phyloP scores from a whole-genome alignment of 2,888 invertebrate genomes.

The Cantharis rufa region DNA sequence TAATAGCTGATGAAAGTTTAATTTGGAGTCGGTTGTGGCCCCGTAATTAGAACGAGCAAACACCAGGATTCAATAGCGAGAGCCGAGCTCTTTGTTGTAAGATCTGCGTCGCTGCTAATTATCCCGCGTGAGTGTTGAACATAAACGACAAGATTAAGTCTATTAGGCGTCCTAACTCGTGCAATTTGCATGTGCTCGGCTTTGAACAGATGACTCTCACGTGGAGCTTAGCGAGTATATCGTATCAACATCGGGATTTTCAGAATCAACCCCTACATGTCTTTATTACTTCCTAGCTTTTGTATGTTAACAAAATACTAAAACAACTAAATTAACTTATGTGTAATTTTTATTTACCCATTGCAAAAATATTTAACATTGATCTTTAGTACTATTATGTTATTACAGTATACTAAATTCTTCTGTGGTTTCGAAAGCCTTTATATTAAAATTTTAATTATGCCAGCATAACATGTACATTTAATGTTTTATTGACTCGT shows the following conservation, averaged over 20 bases:
- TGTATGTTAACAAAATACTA: constrained; percentile 3
- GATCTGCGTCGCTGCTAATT: constrained; percentile 55
- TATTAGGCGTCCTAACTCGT: constrained; percentile 56
- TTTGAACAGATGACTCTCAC: constrained; percentile 42
- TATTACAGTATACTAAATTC: no score
- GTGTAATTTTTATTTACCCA: not conserved
- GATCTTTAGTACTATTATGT: no score
- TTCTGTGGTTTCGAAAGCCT: not conserved
- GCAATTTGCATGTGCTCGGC: constrained; percentile 54
- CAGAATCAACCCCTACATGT: constrained; percentile 36
- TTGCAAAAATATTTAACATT: not conserved
- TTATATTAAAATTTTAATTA: not conserved
- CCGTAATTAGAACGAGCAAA: constrained; percentile 56
- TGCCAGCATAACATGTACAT: not conserved
- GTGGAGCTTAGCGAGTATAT: constrained; percentile 40
- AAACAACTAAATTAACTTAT: not conserved
- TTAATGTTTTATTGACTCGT: not conserved
- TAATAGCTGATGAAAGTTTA: constrained; percentile 58
- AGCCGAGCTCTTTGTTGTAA: constrained; percentile 47
- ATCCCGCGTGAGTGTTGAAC: constrained; percentile 57
- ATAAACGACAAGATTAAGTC: constrained; percentile 58
- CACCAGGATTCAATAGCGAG: constrained; percentile 53
- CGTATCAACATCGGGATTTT: constrained; percentile 40
- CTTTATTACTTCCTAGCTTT: constrained; percentile 41
- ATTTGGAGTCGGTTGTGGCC: constrained; percentile 56